Conservation (phyloP, 2,113 vertebrate genomes). For the Noturus placidus region DNA sequence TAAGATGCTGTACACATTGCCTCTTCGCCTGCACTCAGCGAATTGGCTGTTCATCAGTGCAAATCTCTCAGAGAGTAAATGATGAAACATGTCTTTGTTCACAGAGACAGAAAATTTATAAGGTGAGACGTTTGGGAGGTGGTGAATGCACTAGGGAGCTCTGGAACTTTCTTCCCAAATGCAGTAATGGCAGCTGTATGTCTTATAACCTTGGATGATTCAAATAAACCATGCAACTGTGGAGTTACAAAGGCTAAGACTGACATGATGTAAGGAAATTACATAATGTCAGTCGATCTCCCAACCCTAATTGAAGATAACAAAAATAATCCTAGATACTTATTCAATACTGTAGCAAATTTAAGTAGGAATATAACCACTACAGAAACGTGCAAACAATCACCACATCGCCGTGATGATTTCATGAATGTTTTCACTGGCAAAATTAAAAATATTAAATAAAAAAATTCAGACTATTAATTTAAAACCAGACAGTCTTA, state of each 20-base stretch:
- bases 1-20: slow-evolving; percentile 41
- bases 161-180: slow-evolving; percentile 26
- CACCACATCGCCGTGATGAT: no score
- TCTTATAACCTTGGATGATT: slow-evolving; percentile 12
- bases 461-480: no score
- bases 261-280: slow-evolving; percentile 15
- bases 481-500: no score
- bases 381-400: no score
- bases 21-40: slow-evolving; percentile 35
- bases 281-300: no score
- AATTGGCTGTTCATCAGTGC: slow-evolving; percentile 8
- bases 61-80: slow-evolving; percentile 19
- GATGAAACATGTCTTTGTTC: slow-evolving; percentile 42
- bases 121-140: slow-evolving; percentile 25
- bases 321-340: no score
- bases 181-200: slow-evolving; percentile 14
- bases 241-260: neutral
- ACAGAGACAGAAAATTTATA: slow-evolving; percentile 26
- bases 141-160: slow-evolving; percentile 23
- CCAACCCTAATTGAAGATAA: no score
- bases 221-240: neutral
- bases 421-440: no score
- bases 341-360: no score
- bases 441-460: no score
- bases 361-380: no score